These are phyloP conservation scores for Spodoptera picta DNA, from an alignment of 2,888 invertebrate species.

Conservation along the genomic window DNA sequence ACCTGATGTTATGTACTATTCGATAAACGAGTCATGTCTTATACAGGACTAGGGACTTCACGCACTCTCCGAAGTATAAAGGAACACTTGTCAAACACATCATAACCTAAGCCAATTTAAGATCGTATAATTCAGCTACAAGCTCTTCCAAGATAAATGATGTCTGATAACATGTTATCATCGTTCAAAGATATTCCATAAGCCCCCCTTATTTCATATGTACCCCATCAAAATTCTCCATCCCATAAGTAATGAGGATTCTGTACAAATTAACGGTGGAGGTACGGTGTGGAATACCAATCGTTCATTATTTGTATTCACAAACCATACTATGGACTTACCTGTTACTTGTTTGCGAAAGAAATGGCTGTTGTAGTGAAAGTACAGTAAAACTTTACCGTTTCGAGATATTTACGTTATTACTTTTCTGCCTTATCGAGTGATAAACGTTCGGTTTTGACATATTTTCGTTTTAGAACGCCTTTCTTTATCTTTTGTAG, in stretches of 20 bases:
- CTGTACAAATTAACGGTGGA: slow-evolving; percentile 42
- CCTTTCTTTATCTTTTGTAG: no score
- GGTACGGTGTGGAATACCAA: slow-evolving; percentile 23
- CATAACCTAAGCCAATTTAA: no score
- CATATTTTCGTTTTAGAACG: slow-evolving; percentile 12
- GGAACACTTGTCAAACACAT: no score
- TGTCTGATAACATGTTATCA: no score
- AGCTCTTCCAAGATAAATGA: no score
- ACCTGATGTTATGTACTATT: no score
- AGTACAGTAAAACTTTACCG: slow-evolving; percentile 38
- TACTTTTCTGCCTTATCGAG: slow-evolving; percentile 7
- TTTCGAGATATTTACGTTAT: slow-evolving; percentile 41
- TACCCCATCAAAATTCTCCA: slow-evolving; percentile 8
- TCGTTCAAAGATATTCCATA: not conserved
- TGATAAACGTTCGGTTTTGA: slow-evolving; percentile 19
- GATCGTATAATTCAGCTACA: no score
- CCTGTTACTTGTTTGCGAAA: slow-evolving; percentile 54
- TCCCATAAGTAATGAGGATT: slow-evolving; percentile 30
- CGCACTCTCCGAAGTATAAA: no score
- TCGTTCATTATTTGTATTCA: slow-evolving; percentile 39
- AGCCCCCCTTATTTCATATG: not conserved
- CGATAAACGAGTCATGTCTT: no score
- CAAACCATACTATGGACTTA: slow-evolving; percentile 35
- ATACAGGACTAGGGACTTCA: no score
- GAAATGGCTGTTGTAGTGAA: slow-evolving; percentile 16